phyloP scores from a whole-genome alignment of 2,113 vertebrate genomes.

The Globicephala melas region DNA sequence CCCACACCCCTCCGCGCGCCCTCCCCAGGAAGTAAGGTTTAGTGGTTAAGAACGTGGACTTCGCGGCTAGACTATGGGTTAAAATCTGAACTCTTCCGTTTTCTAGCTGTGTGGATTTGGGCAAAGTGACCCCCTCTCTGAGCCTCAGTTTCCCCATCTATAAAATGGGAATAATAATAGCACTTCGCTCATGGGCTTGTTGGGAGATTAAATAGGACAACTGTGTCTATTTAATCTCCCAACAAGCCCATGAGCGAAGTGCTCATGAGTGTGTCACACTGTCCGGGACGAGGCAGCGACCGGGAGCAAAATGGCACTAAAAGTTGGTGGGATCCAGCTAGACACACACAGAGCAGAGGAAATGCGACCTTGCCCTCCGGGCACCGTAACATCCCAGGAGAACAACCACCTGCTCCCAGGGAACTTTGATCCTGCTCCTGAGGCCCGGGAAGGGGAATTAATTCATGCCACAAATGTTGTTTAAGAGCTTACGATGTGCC shows the following conservation, averaged over 20 bases:
- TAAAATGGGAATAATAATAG: background rate
- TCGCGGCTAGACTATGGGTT: background rate
- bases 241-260: too few relatives aligned
- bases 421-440: background rate
- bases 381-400: background rate
- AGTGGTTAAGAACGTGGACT: background rate
- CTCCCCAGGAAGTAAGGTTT: background rate
- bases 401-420: too few relatives aligned
- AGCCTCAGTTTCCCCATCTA: background rate
- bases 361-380: rapidly evolving
- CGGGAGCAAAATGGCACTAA: background rate
- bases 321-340: background rate
- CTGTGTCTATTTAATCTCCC: too few relatives aligned
- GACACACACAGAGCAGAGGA: too few relatives aligned
- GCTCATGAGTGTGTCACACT: too few relatives aligned
- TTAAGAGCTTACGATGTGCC: background rate
- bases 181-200: too few relatives aligned
- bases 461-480: background rate
- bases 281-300: background rate
- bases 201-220: background rate
- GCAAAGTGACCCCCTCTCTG: background rate
- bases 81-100: background rate
- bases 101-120: background rate
- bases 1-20: background rate
- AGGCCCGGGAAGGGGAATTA: background rate